Base-by-base conservation (phyloP, 1,140 invertebrate genomes). In the Acromyrmex heyeri region DNA sequence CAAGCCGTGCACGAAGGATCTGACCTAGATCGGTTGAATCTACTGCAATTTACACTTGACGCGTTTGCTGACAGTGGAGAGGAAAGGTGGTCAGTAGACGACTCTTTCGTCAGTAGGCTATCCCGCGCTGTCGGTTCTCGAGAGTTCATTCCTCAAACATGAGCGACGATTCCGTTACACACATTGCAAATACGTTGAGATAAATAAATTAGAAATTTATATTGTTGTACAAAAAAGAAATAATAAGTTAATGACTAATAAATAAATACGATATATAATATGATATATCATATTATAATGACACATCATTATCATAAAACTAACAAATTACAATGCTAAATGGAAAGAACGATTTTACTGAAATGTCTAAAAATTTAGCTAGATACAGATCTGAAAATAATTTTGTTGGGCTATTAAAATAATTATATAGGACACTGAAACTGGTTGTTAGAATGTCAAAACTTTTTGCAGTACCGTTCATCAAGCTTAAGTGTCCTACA, bases 1-100 rank as follows among this genome's bases (percentile, higher is more conserved):
- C n/a, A 53, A 70, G 50, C 34, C 34, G 34, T n/a, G 34, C 34
- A 30, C 65, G 14, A 18, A 27, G 44, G n/a, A 18, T 72, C 34
- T 72, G 78, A 83, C 79, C 67, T 6, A 75, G 24, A 83, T 83
- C 79, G 69, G n/a, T 3, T 61, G 69, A 44, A 75, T 83, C 79
- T 73, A 89, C 81, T 85, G 61, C 86, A 79, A 90, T 87, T 70
- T 87, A 86, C 89, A 87, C 89, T 89, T 73, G 79, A 83, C 79
- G 88, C 88, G 86, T 77, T 90, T 72, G 79, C 62, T 69, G 69
- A 59, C 65, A 27, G n/a, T 34, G 21, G 30, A n/a, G 38, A 48
- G 65, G 38, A 59, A 73, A 82, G 53, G 14, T 59, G 24, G 16
- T 12, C 21, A 53, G 79, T 24, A 24, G 53, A 82, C 34, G 67